Evolutionary conservation across 1,140 invertebrate species (phyloP).

Genomic region (Bombus vancouverensis): DNA sequence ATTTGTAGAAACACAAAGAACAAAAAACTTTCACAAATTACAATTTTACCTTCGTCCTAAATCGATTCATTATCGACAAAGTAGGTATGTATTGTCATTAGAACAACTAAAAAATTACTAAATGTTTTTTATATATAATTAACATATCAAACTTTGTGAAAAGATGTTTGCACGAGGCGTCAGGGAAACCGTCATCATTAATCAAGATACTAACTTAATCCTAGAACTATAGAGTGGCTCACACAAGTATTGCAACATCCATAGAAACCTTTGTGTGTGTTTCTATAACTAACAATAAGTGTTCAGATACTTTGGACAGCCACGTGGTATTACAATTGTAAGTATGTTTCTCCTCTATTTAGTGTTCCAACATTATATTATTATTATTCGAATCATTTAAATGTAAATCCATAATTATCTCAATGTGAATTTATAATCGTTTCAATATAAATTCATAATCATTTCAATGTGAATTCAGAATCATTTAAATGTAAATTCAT

Average conservation of each 20-base stretch:
- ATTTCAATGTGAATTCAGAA: neutral
- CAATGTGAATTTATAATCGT: neutral
- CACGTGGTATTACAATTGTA: no score
- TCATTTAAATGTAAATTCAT: neutral
- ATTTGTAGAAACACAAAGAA: no score
- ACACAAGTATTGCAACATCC: no score
- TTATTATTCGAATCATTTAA: neutral
- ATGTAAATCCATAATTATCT: neutral
- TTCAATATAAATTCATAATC: neutral
- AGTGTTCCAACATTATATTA: neutral
- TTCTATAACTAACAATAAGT: no score
- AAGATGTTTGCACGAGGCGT: neutral
- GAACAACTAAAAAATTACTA: no score
- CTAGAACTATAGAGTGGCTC: no score
- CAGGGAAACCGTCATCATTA: neutral
- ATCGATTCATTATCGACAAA: conserved; percentile 21
- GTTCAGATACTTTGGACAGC: neutral
- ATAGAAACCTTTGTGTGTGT: no score
- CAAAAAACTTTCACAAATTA: no score
- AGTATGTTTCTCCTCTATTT: neutral
- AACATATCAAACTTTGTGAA: neutral
- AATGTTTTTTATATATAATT: neutral
- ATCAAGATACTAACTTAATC: neutral
- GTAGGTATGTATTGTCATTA: neutral
- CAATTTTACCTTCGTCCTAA: neutral